Evolutionary conservation across 2,113 vertebrate species (phyloP).

Genomic region (Nymphicus hollandicus): DNA sequence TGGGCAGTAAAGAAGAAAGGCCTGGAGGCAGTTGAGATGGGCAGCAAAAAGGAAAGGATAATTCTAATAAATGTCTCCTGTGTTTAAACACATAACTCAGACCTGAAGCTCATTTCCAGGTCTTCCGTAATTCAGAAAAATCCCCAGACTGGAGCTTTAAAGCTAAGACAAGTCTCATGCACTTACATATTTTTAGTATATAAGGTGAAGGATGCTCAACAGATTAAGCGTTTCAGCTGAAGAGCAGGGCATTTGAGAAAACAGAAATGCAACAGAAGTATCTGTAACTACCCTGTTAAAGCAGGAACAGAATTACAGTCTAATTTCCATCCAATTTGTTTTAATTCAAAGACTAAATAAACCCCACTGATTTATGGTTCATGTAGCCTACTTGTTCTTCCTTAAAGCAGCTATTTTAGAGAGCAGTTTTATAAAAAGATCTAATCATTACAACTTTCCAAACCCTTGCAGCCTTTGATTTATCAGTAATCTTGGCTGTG

Average conservation of each 20-base stretch:
- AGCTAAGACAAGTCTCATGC: not conserved
- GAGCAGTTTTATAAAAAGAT: not conserved
- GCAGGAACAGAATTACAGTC: not conserved
- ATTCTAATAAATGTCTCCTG: not conserved
- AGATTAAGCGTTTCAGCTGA: not conserved
- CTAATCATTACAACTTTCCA: not conserved
- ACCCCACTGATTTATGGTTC: not conserved
- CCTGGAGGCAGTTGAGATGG: not conserved
- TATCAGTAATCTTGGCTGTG: not conserved
- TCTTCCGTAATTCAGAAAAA: not conserved
- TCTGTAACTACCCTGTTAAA: not conserved
- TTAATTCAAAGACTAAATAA: constrained; percentile 1
- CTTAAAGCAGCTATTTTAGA: not conserved
- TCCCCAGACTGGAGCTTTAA: not conserved
- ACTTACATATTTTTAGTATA: not conserved
- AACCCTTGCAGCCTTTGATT: not conserved
- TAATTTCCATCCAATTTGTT: not conserved
- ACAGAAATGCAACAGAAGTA: not conserved
- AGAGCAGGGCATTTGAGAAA: not conserved
- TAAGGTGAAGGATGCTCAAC: not conserved
- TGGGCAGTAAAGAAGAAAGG: not conserved
- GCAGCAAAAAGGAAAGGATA: not conserved
- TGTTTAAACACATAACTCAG: not conserved
- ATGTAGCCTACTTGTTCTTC: not conserved
- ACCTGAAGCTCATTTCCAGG: not conserved